Percentiles rank a stretch among this genome's conserved stretches.
Evolutionary conservation across 2,113 vertebrate genomes (phyloP).

Genomic region (Merops nubicus): DNA sequence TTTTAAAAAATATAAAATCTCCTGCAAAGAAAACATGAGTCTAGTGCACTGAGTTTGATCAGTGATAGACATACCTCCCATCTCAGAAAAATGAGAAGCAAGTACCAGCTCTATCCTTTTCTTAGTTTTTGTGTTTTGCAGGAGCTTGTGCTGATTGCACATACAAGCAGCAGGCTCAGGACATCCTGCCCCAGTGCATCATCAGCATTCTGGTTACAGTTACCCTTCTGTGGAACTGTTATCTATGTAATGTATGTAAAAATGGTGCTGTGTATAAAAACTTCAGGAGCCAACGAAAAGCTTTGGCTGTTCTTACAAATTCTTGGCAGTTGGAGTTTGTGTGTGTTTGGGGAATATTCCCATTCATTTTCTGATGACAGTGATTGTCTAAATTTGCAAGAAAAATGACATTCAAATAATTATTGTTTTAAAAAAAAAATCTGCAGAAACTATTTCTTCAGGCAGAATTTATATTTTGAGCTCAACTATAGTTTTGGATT

Average conservation of each 20-base stretch:
- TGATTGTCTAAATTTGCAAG: slow-evolving; percentile 40
- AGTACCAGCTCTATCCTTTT: not conserved
- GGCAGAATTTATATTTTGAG: slow-evolving; percentile 17
- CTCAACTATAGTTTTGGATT: not conserved
- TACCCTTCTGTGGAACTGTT: not conserved
- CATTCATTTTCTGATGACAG: slow-evolving; percentile 25
- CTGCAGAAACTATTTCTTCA: not conserved
- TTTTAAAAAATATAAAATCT: not conserved
- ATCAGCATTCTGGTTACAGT: not conserved
- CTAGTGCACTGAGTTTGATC: not conserved
- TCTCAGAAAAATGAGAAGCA: not conserved
- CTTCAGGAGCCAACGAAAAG: not conserved
- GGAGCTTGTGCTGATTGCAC: not conserved
- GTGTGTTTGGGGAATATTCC: slow-evolving; percentile 27
- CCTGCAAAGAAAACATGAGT: not conserved
- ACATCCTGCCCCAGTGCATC: not conserved
- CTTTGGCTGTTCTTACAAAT: not conserved
- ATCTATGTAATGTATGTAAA: not conserved
- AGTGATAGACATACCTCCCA: not conserved
- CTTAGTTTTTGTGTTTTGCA: not conserved
- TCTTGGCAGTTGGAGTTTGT: not conserved
- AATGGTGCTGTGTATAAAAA: not conserved
- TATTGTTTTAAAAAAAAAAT: not conserved
- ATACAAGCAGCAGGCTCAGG: fast-evolving
- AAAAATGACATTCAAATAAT: not conserved